Conservation (phyloP, 2,888 invertebrate genomes). For the Plebejus melissa region DNA sequence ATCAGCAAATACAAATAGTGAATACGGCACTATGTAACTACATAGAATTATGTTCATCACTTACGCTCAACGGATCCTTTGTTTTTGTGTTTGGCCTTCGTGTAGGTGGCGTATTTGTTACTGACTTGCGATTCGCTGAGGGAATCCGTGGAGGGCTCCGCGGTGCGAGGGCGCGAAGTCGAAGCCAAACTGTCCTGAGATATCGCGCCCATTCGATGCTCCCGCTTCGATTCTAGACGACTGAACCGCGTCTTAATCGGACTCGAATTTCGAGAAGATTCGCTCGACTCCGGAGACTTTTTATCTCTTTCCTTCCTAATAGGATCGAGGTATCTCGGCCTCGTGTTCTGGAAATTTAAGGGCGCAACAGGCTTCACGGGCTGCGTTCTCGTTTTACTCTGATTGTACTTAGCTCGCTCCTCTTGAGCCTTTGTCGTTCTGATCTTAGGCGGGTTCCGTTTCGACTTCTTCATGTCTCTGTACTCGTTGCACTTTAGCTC, state of each 20-base stretch:
- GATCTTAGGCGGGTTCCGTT: conserved; percentile 49
- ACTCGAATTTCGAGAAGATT: conserved; percentile 84
- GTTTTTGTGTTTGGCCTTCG: conserved; percentile 51
- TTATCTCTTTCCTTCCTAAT: conserved; percentile 42
- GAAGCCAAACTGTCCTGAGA: conserved; percentile 75
- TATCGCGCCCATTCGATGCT: conserved; percentile 55
- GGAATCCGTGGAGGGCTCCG: conserved; percentile 71
- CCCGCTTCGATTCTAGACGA: conserved; percentile 52
- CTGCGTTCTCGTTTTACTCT: conserved; percentile 51
- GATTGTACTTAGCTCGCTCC: conserved; percentile 62
- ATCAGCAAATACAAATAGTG: too few relatives aligned
- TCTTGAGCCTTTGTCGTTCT: conserved; percentile 68
- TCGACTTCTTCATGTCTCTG: conserved; percentile 42
- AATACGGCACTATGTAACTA: too few relatives aligned
- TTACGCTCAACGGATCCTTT: conserved; percentile 55
- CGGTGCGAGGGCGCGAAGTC: conserved; percentile 62
- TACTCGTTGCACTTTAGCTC: conserved; percentile 42
- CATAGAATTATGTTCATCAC: conserved; percentile 36
- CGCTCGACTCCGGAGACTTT: conserved; percentile 72
- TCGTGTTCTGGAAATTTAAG: conserved; percentile 57
- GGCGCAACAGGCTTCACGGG: conserved; percentile 39
- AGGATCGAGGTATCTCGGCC: conserved; percentile 82
- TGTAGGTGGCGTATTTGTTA: conserved; percentile 66
- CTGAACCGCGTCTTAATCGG: conserved; percentile 72
- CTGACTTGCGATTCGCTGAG: conserved; percentile 61